Evolutionary conservation across 2,113 vertebrate genomes (phyloP).

Genomic region (Gobius niger): DNA sequence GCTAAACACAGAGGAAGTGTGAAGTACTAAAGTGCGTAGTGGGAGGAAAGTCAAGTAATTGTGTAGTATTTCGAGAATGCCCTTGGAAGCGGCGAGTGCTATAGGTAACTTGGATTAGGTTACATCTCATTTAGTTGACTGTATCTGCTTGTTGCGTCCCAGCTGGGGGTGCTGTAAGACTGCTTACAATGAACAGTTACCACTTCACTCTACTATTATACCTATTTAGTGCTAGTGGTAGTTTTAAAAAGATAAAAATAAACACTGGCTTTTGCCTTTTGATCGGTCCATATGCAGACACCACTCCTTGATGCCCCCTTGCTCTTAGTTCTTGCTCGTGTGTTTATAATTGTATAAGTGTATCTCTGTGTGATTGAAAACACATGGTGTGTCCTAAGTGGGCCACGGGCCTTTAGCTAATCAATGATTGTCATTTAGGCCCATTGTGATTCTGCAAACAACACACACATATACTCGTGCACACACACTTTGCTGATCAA

Average conservation of each 20-base stretch:
- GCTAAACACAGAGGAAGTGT: slow-evolving; percentile 50
- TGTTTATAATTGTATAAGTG: slow-evolving; percentile 10
- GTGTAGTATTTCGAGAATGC: slow-evolving; percentile 16
- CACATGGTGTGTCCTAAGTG: slow-evolving; percentile 70
- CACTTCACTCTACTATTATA: not conserved
- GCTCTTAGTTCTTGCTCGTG: slow-evolving; percentile 11
- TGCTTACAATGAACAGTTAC: not conserved
- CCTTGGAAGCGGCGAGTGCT: slow-evolving; percentile 19
- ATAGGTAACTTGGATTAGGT: slow-evolving; percentile 22
- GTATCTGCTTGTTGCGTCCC: slow-evolving; percentile 39
- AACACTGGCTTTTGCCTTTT: too few species aligned
- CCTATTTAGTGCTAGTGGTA: not conserved
- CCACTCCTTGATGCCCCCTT: not conserved
- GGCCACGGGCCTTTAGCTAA: slow-evolving; percentile 68
- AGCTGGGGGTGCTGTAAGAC: slow-evolving; percentile 75
- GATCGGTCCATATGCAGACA: not conserved
- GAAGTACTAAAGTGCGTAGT: slow-evolving; percentile 50
- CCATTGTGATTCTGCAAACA: slow-evolving; percentile 60
- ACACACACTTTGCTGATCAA: slow-evolving; percentile 72
- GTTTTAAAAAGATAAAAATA: too few species aligned
- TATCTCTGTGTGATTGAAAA: slow-evolving; percentile 60
- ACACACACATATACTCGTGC: slow-evolving; percentile 24
- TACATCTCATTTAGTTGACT: slow-evolving; percentile 3
- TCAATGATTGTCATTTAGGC: slow-evolving; percentile 75
- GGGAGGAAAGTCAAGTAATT: slow-evolving; percentile 19